phyloP scores from a whole-genome alignment of 2,113 vertebrate species.

The Hipposideros armiger region DNA sequence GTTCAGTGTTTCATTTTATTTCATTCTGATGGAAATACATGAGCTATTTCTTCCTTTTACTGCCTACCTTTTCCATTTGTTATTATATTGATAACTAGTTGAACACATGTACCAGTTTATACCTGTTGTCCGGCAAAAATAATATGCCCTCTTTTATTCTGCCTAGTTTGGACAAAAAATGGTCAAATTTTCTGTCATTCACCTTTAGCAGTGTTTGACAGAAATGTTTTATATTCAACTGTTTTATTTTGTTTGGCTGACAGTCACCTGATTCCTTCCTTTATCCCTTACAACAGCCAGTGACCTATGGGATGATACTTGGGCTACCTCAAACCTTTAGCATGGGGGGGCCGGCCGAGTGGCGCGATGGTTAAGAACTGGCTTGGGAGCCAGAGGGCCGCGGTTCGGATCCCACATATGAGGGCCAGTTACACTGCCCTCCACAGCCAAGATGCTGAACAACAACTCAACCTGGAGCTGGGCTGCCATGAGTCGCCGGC shows the following conservation, averaged over 20 bases:
- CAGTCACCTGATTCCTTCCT: background rate
- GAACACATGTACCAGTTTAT: background rate
- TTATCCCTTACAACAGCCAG: background rate
- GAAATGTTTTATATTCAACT: background rate
- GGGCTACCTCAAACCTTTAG: background rate
- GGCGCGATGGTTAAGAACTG: too few relatives aligned
- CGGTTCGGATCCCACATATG: too few relatives aligned
- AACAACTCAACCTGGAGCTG: too few relatives aligned
- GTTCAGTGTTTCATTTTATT: slow-evolving; percentile 20
- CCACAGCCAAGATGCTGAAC: too few relatives aligned
- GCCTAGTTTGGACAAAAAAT: background rate
- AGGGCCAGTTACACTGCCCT: too few relatives aligned
- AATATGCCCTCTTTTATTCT: background rate
- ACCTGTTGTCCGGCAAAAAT: background rate
- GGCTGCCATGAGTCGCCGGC: too few relatives aligned
- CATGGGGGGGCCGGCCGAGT: background rate
- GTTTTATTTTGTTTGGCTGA: background rate
- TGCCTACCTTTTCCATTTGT: background rate
- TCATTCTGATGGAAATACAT: slow-evolving; percentile 34
- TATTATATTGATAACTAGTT: background rate
- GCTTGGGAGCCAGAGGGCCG: too few relatives aligned
- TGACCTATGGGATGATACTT: background rate
- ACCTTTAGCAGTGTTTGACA: background rate
- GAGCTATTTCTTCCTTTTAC: background rate
- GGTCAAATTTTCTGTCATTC: background rate